Percentiles rank a stretch among this genome's conserved stretches.
These are phyloP conservation scores for Caranx melampygus DNA, from an alignment of 2,113 vertebrate genomes.

Conservation along the genomic window DNA sequence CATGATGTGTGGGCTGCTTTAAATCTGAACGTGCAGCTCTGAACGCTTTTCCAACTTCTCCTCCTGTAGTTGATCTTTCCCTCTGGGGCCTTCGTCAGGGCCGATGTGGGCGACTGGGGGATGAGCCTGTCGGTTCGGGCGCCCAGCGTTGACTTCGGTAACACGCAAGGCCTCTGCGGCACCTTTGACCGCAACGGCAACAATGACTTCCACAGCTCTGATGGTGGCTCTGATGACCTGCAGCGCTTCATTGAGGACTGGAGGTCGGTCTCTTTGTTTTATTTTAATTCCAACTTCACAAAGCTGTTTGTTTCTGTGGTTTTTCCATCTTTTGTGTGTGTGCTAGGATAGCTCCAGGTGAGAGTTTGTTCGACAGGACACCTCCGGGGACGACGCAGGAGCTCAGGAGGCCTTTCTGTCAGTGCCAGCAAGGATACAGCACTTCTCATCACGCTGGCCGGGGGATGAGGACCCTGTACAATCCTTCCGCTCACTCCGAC, in stretches of 20 bases:
- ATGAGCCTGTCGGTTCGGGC: constrained; percentile 83
- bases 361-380: constrained; percentile 85
- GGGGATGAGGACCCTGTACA: constrained; percentile 45
- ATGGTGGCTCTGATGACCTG: constrained; percentile 48
- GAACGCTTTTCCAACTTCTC: background rate
- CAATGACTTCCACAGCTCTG: constrained; percentile 81
- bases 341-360: constrained; percentile 83
- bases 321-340: background rate
- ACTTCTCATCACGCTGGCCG: constrained; percentile 36
- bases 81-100: constrained; percentile 84
- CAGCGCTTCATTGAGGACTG: constrained; percentile 81
- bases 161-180: constrained; percentile 82
- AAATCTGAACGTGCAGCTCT: background rate
- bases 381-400: constrained; percentile 52
- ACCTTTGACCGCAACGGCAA: constrained; percentile 81
- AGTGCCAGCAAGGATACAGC: constrained; percentile 70
- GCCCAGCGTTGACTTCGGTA: constrained; percentile 80
- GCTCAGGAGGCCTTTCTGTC: constrained; percentile 78
- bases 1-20: background rate
- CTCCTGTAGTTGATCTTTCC: constrained; percentile 83
- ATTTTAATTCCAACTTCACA: background rate
- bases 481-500: constrained; percentile 52
- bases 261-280: constrained; percentile 76
- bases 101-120: constrained; percentile 80
- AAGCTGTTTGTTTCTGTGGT: background rate